Evolutionary conservation across 2,113 vertebrate genomes (phyloP).

Genomic region (Sturnira hondurensis): DNA sequence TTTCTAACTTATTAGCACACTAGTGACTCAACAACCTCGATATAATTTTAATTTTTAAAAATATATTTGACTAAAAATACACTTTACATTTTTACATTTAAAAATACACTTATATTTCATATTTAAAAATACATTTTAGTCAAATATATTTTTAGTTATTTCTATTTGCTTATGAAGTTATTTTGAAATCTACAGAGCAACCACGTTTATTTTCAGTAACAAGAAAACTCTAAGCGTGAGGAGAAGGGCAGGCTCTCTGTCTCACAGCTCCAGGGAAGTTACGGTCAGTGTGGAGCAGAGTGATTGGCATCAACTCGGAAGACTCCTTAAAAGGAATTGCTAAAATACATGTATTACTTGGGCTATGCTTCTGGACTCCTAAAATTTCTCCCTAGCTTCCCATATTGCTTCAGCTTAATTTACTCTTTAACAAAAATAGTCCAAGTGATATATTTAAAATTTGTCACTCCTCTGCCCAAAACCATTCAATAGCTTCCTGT

Average conservation of each 20-base stretch:
- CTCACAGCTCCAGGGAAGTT: neutral
- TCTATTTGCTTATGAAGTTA: neutral
- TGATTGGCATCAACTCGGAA: neutral
- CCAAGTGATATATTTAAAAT: neutral
- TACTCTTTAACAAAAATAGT: neutral
- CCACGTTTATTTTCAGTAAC: neutral
- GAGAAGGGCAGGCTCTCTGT: neutral
- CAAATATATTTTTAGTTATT: neutral
- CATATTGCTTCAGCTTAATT: neutral
- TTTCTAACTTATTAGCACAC: neutral
- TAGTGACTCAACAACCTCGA: neutral
- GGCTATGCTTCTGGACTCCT: neutral
- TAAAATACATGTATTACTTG: neutral
- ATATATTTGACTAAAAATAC: neutral
- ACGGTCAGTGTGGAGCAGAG: neutral
- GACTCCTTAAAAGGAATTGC: neutral
- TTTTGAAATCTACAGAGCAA: neutral
- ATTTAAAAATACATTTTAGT: neutral
- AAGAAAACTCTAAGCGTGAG: neutral
- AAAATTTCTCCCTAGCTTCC: neutral
- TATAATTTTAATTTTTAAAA: neutral
- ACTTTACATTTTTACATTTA: no score
- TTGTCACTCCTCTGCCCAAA: neutral
- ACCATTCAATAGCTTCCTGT: neutral
- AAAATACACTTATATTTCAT: no score